A percentile compares a stretch with the other conserved stretches of the same genome.
These are phyloP conservation scores for Ammodytes marinus DNA, from an alignment of 2,113 vertebrate species.

Conservation along the genomic window DNA sequence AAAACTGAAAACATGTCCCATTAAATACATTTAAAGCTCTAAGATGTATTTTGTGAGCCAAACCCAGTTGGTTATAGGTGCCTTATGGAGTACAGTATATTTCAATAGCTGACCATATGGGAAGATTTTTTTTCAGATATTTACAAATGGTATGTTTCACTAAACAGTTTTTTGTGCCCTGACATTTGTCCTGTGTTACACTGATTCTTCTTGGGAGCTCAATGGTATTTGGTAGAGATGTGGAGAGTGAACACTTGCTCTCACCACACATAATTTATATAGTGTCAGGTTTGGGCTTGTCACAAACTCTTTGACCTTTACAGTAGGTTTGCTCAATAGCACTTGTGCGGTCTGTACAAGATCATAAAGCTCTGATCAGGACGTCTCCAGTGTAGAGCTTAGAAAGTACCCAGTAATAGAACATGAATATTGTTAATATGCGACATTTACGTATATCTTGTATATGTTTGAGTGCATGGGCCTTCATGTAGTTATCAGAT, in stretches of 20 bases:
- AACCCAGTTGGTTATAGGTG: not conserved
- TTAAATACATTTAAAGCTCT: not conserved
- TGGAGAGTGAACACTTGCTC: constrained; percentile 9
- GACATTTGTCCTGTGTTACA: not conserved
- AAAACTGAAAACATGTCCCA: no score
- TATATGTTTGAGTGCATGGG: not conserved
- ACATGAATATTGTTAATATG: not conserved
- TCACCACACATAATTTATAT: not conserved
- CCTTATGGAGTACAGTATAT: not conserved
- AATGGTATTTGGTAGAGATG: constrained; percentile 7
- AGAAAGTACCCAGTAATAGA: not conserved
- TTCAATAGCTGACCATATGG: not conserved
- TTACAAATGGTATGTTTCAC: not conserved
- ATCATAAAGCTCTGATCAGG: not conserved
- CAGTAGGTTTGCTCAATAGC: constrained; percentile 11
- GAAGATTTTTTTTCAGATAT: not conserved
- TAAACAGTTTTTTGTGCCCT: not conserved
- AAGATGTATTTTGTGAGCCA: not conserved
- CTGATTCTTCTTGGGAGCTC: not conserved
- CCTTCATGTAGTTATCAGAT: not conserved
- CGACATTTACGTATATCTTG: not conserved
- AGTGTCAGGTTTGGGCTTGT: constrained; percentile 44
- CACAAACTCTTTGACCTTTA: constrained; percentile 11
- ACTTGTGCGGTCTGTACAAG: not conserved
- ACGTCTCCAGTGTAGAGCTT: not conserved